Conservation (phyloP, 2,113 vertebrate genomes). For the Passer domesticus region DNA sequence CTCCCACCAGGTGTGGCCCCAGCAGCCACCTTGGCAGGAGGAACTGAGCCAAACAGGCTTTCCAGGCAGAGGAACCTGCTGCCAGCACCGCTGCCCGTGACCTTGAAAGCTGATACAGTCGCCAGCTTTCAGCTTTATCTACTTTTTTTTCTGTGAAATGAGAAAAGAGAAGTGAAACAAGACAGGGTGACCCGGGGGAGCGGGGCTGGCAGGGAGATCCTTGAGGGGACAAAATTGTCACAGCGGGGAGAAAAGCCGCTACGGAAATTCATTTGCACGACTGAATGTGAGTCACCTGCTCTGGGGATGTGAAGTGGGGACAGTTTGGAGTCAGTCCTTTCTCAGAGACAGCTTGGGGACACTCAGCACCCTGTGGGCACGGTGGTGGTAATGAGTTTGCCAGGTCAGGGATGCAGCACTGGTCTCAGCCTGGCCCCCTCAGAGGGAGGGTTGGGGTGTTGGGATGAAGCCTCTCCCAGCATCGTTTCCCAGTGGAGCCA, state of each 20-base stretch:
- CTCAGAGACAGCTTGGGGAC: background rate
- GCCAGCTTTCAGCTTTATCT: background rate
- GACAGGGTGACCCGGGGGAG: background rate
- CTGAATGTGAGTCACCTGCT: background rate
- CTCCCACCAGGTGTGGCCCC: fast-evolving
- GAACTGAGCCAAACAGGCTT: background rate
- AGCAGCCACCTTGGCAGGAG: fast-evolving
- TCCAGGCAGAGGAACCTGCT: background rate
- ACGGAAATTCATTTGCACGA: background rate
- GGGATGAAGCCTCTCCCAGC: background rate
- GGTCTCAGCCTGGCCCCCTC: background rate
- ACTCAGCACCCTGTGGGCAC: fast-evolving
- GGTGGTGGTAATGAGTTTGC: background rate
- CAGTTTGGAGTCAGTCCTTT: background rate
- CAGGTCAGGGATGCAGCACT: background rate
- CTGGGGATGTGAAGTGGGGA: fast-evolving
- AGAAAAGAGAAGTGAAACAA: constrained; percentile 17
- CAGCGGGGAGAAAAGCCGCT: background rate
- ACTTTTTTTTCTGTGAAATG: background rate
- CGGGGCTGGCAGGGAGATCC: background rate
- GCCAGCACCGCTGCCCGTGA: fast-evolving
- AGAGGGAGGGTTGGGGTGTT: no score
- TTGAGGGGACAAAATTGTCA: background rate
- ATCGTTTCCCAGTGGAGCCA: fast-evolving
- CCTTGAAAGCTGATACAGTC: background rate